A percentile compares a stretch with the other conserved stretches of the same genome.
phyloP scores from a whole-genome alignment of 64 coral and sea anemone species.

The Platygyra sinensis region DNA sequence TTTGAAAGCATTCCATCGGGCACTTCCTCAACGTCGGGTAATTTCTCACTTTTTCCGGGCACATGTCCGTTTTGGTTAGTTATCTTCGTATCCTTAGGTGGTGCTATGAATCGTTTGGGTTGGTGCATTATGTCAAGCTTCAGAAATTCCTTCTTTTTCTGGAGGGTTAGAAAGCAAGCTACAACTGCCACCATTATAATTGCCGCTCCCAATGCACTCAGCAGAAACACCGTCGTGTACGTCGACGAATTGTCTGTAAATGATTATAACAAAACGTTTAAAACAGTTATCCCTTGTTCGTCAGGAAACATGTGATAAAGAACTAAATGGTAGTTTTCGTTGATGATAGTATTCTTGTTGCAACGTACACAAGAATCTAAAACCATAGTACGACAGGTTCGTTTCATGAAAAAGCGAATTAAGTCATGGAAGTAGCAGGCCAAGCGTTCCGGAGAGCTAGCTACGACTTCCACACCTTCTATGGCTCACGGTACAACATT shows the following conservation, averaged over 20 bases:
- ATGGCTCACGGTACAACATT: too few relatives aligned
- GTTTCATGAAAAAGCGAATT: too few relatives aligned
- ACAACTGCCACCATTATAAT: slow-evolving; percentile 45
- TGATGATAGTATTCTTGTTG: too few relatives aligned
- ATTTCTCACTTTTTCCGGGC: not conserved
- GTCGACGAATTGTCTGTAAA: slow-evolving; percentile 43
- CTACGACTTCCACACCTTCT: too few relatives aligned
- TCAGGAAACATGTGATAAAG: too few relatives aligned
- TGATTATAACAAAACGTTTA: not conserved
- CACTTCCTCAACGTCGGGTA: not conserved
- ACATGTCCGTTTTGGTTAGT: slow-evolving; percentile 39
- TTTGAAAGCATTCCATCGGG: not conserved
- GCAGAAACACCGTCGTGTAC: slow-evolving; percentile 45
- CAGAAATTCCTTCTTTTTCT: slow-evolving; percentile 51
- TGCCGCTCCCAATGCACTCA: slow-evolving; percentile 34
- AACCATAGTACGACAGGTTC: too few relatives aligned
- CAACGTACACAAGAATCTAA: too few relatives aligned
- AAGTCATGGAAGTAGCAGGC: too few relatives aligned
- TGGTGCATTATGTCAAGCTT: slow-evolving; percentile 63
- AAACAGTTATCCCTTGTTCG: too few relatives aligned
- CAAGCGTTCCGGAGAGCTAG: too few relatives aligned
- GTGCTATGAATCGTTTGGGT: slow-evolving; percentile 50
- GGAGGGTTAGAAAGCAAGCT: slow-evolving; percentile 30
- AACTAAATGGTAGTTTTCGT: too few relatives aligned
- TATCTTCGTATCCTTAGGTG: slow-evolving; percentile 4